These are phyloP conservation scores for Nestor notabilis DNA, from an alignment of 2,113 vertebrate genomes.

Conservation along the genomic window DNA sequence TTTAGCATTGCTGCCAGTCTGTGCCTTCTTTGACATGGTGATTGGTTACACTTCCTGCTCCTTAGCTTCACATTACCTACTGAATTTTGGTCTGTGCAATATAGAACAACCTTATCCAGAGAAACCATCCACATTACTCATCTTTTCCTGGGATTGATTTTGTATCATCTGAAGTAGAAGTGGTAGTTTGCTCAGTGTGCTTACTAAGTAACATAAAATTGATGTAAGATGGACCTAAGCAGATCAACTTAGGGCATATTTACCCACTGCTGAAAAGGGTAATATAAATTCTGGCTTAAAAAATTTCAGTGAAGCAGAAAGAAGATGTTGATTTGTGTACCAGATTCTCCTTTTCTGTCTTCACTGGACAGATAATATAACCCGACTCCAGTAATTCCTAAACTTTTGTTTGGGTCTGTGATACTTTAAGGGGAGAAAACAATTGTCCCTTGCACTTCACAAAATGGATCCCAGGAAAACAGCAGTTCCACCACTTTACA, in stretches of 20 bases:
- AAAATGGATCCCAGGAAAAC: background rate
- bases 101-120: background rate
- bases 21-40: background rate
- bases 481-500: background rate
- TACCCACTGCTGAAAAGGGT: background rate
- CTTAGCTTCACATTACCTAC: background rate
- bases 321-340: background rate
- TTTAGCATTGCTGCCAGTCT: background rate
- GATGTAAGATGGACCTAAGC: background rate
- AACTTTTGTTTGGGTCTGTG: background rate
- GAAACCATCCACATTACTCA: background rate
- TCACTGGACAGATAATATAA: background rate
- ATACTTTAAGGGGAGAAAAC: background rate
- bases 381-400: background rate
- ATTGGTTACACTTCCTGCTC: background rate
- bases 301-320: slow-evolving; percentile 25
- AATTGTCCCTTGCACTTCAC: background rate
- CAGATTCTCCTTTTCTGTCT: background rate
- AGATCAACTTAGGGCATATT: background rate
- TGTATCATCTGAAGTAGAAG: background rate
- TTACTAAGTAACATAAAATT: background rate
- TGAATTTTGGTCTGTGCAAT: background rate
- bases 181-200: background rate
- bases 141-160: slow-evolving; percentile 30
- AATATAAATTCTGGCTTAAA: slow-evolving; percentile 10